Evolutionary conservation across 1,140 invertebrate genomes (phyloP), one percentile per base, ranked within the genome.

Genomic region (Mamestra configurata): DNA sequence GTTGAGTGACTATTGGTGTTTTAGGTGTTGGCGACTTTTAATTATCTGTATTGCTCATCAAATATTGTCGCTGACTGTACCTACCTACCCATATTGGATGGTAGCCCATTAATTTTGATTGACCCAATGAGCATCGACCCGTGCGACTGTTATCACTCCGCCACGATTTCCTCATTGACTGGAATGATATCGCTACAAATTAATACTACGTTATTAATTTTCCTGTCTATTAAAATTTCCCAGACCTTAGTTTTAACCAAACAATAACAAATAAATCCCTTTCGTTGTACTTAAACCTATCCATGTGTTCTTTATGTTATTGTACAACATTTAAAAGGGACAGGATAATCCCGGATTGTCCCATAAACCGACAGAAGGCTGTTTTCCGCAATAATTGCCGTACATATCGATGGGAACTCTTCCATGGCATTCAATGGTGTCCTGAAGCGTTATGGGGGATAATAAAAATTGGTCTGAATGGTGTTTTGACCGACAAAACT

Each of bases 251-350:
- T 35, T 35, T 35, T 35, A 7, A 10, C 37, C 37, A 4, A 40
- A 40, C 0, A 40, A 40, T n/a, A 49, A 1, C 43, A 49, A 2
- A 15, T 4, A n/a, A 3, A 49, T 49, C 4, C 15, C 43, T n/a
- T 49, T n/a, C 43, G 5, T 1, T n/a, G 1, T 15, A 46, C 43
- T 49, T 49, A n/a, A n/a, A n/a, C 37, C 4, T 13, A 43, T n/a
- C 35, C 61, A 66, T 43, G 27, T 40, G 20, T 73, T 40, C 35
- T 57, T 73, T 73, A 73, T 57, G 20, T 4, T 71, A 71, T 53
- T 11, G 68, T 72, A 53, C 27, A 53, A 57, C 71, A 73, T 73
- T 73, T 43, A 73, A 73, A 55, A 57, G 27, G 71, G 35, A 57
- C 53, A 35, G 37, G 57, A 31, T 76, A 20, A 49, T 76, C 73